Evolutionary conservation across 2,888 invertebrate genomes (phyloP), one percentile per base, ranked within the genome.

Genomic region (Protophormia terraenovae): DNA sequence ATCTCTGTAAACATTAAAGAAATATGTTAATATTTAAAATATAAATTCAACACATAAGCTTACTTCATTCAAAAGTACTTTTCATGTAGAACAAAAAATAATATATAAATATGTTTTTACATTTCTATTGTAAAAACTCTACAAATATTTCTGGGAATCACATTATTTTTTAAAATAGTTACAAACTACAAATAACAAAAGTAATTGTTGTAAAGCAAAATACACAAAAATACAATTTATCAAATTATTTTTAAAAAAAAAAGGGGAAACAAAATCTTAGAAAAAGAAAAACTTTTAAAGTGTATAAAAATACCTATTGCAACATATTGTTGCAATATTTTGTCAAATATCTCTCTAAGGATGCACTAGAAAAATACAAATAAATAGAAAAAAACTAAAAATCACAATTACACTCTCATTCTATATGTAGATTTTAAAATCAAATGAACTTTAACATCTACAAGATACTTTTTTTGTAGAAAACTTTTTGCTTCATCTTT

Each of bases 371-470:
- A 35, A 24, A n/a, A 72, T 14, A 41, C 7, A 35, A 32, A 41
- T n/a, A 69, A 55, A 55, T 35, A 72, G n/a, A n/a, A n/a, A n/a
- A n/a, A n/a, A n/a, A n/a, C n/a, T n/a, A n/a, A n/a, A 66, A 73
- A 45, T 45, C 19, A 73, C 55, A 66, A 73, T 58, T 16, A 73
- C 35, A 73, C 66, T 58, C 66, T 27, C 55, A 72, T 55, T 73
- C 58, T 27, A n/a, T 66, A 60, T 66, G 55, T 71, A 29, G 53
- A 79, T 64, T 79, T 41, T 53, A 19, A 45, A 79, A 79, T 79
- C 41, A 72, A 72, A 73, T 66, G 45, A 73, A 73, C 72, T 73
- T 80, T 35, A 58, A 55, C 66, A 66, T 80, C 72, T 58, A 47
- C 24, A 66, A 67, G 58, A 35, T 10, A 16, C 3, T 32, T 53